Conservation (phyloP, 2,888 invertebrate genomes). For the Villa cingulata region DNA sequence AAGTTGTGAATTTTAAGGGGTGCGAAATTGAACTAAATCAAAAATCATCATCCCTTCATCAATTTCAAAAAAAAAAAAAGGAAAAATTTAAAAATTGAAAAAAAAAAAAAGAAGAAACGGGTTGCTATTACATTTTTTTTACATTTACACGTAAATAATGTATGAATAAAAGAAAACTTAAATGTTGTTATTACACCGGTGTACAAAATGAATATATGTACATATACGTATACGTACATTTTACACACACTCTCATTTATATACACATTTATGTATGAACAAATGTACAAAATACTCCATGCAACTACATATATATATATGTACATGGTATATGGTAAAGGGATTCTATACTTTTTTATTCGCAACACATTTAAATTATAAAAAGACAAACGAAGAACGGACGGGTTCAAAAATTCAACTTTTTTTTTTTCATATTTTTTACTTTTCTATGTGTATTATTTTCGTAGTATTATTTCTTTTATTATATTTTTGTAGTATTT, state of each 20-base stretch:
- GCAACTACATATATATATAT: too few relatives aligned
- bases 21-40: slow-evolving; percentile 17
- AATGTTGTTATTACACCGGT: too few relatives aligned
- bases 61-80: background rate
- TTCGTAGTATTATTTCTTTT: too few relatives aligned
- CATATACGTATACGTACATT: background rate
- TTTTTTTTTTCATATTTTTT: background rate
- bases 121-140: slow-evolving; percentile 8
- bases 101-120: slow-evolving; percentile 5
- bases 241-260: background rate
- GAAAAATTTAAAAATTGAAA: background rate
- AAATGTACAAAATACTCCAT: too few relatives aligned
- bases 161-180: too few relatives aligned
- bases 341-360: slow-evolving; percentile 6
- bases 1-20: slow-evolving; percentile 16
- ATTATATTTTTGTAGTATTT: background rate
- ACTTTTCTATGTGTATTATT: too few relatives aligned
- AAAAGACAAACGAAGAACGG: background rate
- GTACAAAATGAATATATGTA: background rate
- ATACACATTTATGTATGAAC: too few relatives aligned
- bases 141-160: too few relatives aligned
- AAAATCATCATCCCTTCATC: slow-evolving; percentile 15
- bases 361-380: background rate
- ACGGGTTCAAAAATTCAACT: background rate
- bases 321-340: slow-evolving; percentile 2